phyloP scores from a whole-genome alignment of 2,888 invertebrate genomes.

The Hypomecis atomaria region DNA sequence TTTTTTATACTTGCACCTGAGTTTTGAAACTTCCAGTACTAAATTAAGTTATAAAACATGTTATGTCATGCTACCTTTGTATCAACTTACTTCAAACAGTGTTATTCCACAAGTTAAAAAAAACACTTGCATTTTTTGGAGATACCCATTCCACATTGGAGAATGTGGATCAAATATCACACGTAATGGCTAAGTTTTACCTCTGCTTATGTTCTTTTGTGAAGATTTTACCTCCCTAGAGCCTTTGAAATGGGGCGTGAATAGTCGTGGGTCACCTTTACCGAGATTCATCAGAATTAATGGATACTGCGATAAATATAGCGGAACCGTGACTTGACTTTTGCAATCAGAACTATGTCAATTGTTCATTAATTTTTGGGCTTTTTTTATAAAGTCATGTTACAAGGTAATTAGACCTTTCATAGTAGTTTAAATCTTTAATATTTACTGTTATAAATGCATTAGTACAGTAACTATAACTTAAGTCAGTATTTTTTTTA shows the following conservation, averaged over 20 bases:
- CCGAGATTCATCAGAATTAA: constrained; percentile 15
- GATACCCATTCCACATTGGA: neutral
- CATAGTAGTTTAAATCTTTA: neutral
- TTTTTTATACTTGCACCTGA: too few relatives aligned
- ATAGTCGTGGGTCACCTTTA: constrained; percentile 27
- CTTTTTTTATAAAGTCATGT: too few relatives aligned
- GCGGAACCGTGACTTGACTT: constrained; percentile 9
- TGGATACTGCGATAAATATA: constrained; percentile 11
- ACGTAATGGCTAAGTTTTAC: neutral
- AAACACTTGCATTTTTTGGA: neutral
- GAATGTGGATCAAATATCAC: constrained; percentile 2
- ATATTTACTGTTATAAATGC: neutral
- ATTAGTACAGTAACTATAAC: too few relatives aligned
- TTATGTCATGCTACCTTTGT: too few relatives aligned
- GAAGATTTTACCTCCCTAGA: constrained; percentile 33
- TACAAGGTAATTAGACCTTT: neutral
- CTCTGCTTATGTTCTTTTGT: constrained; percentile 21
- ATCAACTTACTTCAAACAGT: neutral
- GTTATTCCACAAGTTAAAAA: neutral
- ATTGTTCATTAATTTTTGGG: neutral
- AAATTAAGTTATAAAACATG: too few relatives aligned
- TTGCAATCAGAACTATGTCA: neutral
- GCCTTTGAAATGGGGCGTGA: constrained; percentile 45
- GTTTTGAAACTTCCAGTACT: too few relatives aligned
- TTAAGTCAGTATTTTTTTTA: too few relatives aligned